Conservation (phyloP, 2,888 invertebrate species). For the Pyrrhia umbra region DNA sequence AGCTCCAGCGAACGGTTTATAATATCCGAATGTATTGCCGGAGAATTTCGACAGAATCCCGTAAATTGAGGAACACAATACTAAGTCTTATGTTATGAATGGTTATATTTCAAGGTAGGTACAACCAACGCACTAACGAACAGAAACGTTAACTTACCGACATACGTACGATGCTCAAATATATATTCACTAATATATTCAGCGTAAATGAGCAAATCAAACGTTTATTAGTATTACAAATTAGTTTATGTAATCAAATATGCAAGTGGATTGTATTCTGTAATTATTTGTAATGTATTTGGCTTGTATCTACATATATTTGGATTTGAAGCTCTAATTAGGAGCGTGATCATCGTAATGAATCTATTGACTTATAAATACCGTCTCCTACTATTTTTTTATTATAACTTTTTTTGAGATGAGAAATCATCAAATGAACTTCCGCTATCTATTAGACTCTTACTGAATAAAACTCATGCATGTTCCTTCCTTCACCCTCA, state of each 20-base stretch:
- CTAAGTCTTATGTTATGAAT: conserved; percentile 10
- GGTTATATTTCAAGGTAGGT: conserved; percentile 36
- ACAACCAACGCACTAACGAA: conserved; percentile 21
- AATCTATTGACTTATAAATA: too few species aligned
- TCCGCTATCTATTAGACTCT: too few species aligned
- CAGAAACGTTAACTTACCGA: conserved; percentile 3
- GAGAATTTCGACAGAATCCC: conserved; percentile 26
- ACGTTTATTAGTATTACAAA: conserved; percentile 55
- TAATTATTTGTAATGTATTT: conserved; percentile 33
- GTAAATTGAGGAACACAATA: conserved; percentile 45
- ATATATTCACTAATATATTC: conserved; percentile 46
- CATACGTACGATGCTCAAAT: not conserved
- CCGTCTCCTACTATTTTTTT: too few species aligned
- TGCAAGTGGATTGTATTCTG: conserved; percentile 39
- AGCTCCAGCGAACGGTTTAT: conserved; percentile 22
- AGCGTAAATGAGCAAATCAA: conserved; percentile 56
- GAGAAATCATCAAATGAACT: too few species aligned
- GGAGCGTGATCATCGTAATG: conserved; percentile 3
- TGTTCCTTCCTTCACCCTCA: too few species aligned
- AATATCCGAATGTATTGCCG: conserved; percentile 32
- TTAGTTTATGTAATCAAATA: conserved; percentile 57
- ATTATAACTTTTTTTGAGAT: too few species aligned
- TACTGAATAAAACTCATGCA: too few species aligned
- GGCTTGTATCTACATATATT: conserved; percentile 10
- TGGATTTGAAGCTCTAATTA: not conserved